A percentile compares a stretch with the other conserved stretches of the same genome.
phyloP scores from a whole-genome alignment of 2,113 vertebrate species.

The Athene cunicularia region DNA sequence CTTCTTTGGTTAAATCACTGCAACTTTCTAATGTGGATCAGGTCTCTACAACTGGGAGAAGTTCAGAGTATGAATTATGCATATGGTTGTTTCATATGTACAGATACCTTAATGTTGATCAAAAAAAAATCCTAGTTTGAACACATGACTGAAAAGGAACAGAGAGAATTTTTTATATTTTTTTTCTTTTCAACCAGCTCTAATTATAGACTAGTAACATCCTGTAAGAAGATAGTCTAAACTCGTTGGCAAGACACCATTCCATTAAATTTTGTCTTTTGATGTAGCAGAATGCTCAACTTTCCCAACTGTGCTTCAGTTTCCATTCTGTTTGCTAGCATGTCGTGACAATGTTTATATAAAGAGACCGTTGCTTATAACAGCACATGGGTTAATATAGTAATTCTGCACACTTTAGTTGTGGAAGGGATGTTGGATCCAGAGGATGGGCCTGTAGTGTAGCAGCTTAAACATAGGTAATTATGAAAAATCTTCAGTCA shows the following conservation, averaged over 20 bases:
- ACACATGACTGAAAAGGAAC: background rate
- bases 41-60: background rate
- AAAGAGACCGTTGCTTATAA: background rate
- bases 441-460: background rate
- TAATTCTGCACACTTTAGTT: background rate
- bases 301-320: background rate
- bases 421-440: background rate
- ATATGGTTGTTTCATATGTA: background rate
- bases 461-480: background rate
- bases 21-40: background rate
- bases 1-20: background rate
- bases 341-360: background rate
- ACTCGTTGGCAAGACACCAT: background rate
- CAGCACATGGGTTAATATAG: background rate
- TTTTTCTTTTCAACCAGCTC: background rate
- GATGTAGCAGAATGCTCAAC: background rate
- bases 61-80: background rate
- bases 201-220: background rate
- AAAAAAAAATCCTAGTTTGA: background rate
- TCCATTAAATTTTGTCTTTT: background rate
- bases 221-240: background rate
- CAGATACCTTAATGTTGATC: background rate
- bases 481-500: background rate
- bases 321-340: background rate
- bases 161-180: background rate